Base-by-base conservation (phyloP, 2,888 invertebrate species). In the Spodoptera exigua region DNA sequence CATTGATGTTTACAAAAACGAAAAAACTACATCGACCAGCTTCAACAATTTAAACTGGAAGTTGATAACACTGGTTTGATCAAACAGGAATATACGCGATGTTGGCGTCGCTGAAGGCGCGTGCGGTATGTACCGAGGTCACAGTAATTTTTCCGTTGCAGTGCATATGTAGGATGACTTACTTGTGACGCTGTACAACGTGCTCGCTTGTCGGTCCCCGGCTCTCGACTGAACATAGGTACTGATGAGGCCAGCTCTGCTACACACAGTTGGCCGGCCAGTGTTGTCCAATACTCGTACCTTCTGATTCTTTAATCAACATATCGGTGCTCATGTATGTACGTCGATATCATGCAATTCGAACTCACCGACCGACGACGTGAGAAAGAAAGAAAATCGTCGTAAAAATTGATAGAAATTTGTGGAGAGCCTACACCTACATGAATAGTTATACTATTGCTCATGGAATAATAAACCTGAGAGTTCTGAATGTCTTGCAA, bases 141-240 rank as follows among this genome's bases (percentile, higher is more conserved):
- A 59, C 63, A 68, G 55, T 60, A 64, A 51, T 70, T 70, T 62
- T 60, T 74, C 72, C 74, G 71, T 67, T 36, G 63, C 74, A 72
- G 61, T 76, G 78, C 70, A 66, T 70, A 62, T 60, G 58, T 66
- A 70, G 52, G 69, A 70, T 53, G 51, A 85, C 87, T 87, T 85
- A 87, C 87, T 80, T 84, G 82, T 74, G 65, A 65, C 71, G 57
- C 45, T 60, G 61, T 36, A 40, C 57, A 61, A 72, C 84, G 85
- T 83, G 82, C 76, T 74, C 75, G 57, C 73, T 66, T 66, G 71
- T 58, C 80, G 74, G 68, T 75, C 72, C 80, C 75, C 67, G 72
- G 66, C 67, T 75, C 73, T 71, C 72, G 72, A 87, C 87, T 87
- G 69, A 69, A 60, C 11, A 21, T 47, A 52, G 17, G 41, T 40